Percentiles rank a stretch among this genome's conserved stretches.
Evolutionary conservation across 1,140 invertebrate genomes (phyloP).

Genomic region (Zophobas atratus): DNA sequence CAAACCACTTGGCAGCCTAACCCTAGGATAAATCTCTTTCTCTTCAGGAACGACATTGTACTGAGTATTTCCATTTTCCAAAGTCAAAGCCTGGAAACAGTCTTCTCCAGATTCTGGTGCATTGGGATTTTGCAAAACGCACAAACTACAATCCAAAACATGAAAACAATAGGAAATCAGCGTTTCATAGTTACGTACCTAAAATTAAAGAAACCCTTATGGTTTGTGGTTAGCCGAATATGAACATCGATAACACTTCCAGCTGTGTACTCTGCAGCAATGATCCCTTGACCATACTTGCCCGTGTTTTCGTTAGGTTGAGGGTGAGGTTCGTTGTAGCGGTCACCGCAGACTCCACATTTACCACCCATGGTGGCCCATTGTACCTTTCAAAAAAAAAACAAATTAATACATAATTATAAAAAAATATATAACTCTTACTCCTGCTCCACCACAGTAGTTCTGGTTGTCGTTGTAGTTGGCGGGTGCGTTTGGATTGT

Average conservation of each 20-base stretch:
- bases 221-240: slow-evolving; percentile 71
- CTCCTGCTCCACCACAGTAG: slow-evolving; percentile 77
- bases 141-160: slow-evolving; percentile 68
- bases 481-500: slow-evolving; percentile 70
- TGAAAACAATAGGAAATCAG: not conserved
- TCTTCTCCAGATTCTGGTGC: slow-evolving; percentile 72
- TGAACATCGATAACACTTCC: slow-evolving; percentile 64
- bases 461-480: slow-evolving; percentile 78
- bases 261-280: slow-evolving; percentile 68
- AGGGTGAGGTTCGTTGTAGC: slow-evolving; percentile 69
- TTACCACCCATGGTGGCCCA: slow-evolving; percentile 64
- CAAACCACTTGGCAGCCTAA: slow-evolving; percentile 71
- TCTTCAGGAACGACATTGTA: slow-evolving; percentile 57
- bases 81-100: slow-evolving; percentile 72
- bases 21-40: slow-evolving; percentile 64
- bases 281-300: slow-evolving; percentile 72
- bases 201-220: slow-evolving; percentile 73
- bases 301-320: slow-evolving; percentile 77
- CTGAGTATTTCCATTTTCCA: slow-evolving; percentile 68
- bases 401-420: not conserved
- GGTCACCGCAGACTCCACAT: slow-evolving; percentile 75
- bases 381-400: slow-evolving; percentile 8
- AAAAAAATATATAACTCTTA: slow-evolving; percentile 52
- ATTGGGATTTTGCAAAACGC: slow-evolving; percentile 67
- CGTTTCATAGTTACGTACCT: slow-evolving; percentile 53